Percentiles rank a stretch among this genome's conserved stretches.
These are phyloP conservation scores for Anaspis maculata DNA, from an alignment of 2,888 invertebrate genomes.

Conservation along the genomic window DNA sequence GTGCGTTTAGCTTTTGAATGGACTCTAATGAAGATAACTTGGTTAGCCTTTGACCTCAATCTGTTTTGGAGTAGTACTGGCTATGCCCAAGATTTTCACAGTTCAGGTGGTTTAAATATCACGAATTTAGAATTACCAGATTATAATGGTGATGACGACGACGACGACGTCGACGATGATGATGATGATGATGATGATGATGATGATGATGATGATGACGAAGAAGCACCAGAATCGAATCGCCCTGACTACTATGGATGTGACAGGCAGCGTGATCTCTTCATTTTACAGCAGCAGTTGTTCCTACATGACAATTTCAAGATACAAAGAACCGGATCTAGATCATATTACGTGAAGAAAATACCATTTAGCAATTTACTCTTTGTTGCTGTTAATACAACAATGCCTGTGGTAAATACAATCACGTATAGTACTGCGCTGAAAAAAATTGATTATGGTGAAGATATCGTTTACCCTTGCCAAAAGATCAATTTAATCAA, in stretches of 20 bases:
- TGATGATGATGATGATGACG: slow-evolving; percentile 37
- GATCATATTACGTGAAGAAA: slow-evolving; percentile 62
- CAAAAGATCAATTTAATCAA: slow-evolving; percentile 67
- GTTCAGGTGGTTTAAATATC: no score
- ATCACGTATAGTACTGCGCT: slow-evolving; percentile 45
- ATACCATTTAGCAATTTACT: slow-evolving; percentile 72
- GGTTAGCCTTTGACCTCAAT: slow-evolving; percentile 31
- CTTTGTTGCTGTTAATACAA: slow-evolving; percentile 60
- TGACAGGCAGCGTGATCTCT: slow-evolving; percentile 30
- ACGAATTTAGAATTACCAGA: no score
- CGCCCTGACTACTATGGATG: slow-evolving; percentile 37
- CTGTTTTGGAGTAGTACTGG: slow-evolving; percentile 9
- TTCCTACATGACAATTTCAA: slow-evolving; percentile 11
- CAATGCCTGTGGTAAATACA: slow-evolving; percentile 13
- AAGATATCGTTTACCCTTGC: slow-evolving; percentile 55
- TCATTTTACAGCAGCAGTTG: slow-evolving; percentile 24
- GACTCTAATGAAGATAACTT: slow-evolving; percentile 39
- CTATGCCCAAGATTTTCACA: neutral
- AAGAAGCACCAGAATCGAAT: slow-evolving; percentile 9
- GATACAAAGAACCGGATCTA: slow-evolving; percentile 18
- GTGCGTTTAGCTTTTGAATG: slow-evolving; percentile 38
- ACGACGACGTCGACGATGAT: slow-evolving; percentile 3
- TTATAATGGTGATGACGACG: slow-evolving; percentile 1
- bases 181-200: slow-evolving; percentile 29
- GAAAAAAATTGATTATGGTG: slow-evolving; percentile 42